These are phyloP conservation scores for Argya squamiceps DNA, from an alignment of 2,797 vertebrate species.

Conservation along the genomic window DNA sequence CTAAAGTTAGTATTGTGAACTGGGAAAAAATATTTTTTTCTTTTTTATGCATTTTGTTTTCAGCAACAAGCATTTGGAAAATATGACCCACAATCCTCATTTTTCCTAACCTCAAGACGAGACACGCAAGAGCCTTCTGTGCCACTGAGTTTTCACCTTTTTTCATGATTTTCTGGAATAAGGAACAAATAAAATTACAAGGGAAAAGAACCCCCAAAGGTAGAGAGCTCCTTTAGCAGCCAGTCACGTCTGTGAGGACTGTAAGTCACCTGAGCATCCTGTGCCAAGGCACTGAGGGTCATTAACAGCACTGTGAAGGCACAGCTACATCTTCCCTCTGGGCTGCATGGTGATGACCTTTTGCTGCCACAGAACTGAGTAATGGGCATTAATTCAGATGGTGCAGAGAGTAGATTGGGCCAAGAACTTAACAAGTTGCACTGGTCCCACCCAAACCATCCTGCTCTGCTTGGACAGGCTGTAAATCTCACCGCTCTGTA, in stretches of 20 bases:
- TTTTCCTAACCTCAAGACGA: neutral
- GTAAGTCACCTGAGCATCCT: neutral
- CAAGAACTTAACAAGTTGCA: neutral
- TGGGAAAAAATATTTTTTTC: neutral
- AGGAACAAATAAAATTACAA: neutral
- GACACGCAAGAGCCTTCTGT: neutral
- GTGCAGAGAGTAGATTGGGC: neutral
- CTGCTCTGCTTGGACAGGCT: neutral
- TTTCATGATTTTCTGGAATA: neutral
- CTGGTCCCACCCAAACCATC: neutral
- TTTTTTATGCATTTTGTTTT: neutral
- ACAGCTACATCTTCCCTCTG: accelerated
- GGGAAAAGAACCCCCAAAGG: neutral
- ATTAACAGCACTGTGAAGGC: neutral
- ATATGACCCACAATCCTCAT: accelerated
- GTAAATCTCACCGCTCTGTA: neutral
- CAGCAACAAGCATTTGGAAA: neutral
- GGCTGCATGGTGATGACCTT: neutral
- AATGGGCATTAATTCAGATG: neutral
- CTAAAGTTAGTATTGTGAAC: neutral
- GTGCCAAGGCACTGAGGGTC: accelerated
- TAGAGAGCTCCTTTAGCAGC: neutral
- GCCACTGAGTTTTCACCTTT: neutral
- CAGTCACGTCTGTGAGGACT: neutral
- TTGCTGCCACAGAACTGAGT: neutral